Base-by-base conservation (phyloP, 1,140 invertebrate species). In the Lepidurus couesii region DNA sequence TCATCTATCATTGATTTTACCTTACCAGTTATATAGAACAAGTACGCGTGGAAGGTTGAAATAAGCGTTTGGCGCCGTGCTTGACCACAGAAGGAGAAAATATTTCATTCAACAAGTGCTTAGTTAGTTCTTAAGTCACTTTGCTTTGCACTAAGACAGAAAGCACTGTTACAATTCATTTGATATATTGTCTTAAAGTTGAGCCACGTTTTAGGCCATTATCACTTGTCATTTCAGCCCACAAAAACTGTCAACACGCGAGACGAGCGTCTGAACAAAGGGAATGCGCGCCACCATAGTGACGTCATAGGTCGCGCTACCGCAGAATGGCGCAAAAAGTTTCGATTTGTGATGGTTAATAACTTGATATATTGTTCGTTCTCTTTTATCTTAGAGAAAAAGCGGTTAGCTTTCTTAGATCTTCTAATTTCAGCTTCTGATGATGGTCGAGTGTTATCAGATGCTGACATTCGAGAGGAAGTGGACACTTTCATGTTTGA, bases 401-500 rank as follows among this genome's bases (percentile, higher is more conserved):
- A 90, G 73, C 87, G 89, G 80, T 85, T 91, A 78, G 91, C 91
- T 7, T 92, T 95, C 84, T 83, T 95, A 34, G 92, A 95, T 83
- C 87, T 90, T 76, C 86, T 95, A 82, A 85, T 95, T 4, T 88
- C 91, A 82, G 87, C 89, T 76, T 86, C 87, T 6, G 85, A 88
- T 76, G 86, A 84, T 26, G 87, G 87, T 82, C 84, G 86, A 6
- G 82, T 85, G 24, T 89, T 93, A 80, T 89, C 87, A 4, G 88
- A 92, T 80, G 86, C 88, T 24, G 92, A 93, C 80, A 91, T 94
- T 78, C 83, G 90, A 2, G 88, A 91, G 81, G 90, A 92, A 84
- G 88, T 90, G 21, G 90, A 90, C 79, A 92, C 91, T 0, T 92
- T 93, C 78, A 91, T 92, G 90, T 86, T 93, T 80, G 91, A 91